Conservation (phyloP, 2,113 vertebrate species). For the Otolemur garnettii region DNA sequence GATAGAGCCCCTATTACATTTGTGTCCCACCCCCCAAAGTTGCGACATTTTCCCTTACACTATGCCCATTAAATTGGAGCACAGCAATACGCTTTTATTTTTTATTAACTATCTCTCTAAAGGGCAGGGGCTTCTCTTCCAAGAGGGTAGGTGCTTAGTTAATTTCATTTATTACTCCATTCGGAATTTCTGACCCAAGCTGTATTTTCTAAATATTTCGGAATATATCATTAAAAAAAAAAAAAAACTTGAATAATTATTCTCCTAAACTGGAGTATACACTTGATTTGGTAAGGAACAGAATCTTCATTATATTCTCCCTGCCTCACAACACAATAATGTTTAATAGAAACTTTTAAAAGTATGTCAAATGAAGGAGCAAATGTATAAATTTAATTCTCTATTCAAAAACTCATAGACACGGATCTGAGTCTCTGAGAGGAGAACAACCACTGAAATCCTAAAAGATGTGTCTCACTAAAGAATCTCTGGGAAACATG, state of each 20-base stretch:
- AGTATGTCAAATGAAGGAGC: neutral
- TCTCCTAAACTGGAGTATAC: neutral
- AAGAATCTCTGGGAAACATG: neutral
- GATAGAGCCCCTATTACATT: no score
- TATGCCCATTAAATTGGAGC: no score
- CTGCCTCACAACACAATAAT: neutral
- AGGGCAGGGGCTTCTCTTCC: neutral
- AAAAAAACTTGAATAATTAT: neutral
- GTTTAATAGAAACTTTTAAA: neutral
- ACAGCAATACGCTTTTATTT: no score
- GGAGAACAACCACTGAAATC: neutral
- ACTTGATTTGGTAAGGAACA: neutral
- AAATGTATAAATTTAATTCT: neutral
- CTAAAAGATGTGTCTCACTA: neutral
- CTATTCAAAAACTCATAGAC: neutral
- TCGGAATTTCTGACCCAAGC: neutral
- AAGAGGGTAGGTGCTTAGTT: neutral
- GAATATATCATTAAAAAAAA: neutral
- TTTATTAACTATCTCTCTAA: neutral
- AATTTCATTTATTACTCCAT: neutral
- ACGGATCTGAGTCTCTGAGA: neutral
- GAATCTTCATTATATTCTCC: neutral
- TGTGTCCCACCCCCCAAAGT: no score
- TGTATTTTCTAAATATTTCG: neutral
- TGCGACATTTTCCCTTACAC: no score